Percentiles rank a stretch among this genome's conserved stretches.
phyloP scores from a whole-genome alignment of 2,797 vertebrate species.

The Loriculus beryllinus region DNA sequence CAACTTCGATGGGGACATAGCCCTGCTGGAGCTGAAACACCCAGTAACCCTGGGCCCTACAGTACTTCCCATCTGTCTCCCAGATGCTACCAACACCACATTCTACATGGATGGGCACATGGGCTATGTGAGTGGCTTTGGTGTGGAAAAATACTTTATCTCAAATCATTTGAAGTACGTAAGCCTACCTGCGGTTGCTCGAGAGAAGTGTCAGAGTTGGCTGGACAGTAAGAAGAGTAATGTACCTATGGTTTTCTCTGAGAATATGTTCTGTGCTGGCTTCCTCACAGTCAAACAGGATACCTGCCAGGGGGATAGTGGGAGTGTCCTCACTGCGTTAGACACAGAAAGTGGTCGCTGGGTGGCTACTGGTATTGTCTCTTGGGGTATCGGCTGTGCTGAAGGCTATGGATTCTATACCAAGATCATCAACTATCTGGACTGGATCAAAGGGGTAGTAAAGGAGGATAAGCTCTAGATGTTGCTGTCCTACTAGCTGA shows the following conservation, averaged over 20 bases:
- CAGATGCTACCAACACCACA: constrained; percentile 36
- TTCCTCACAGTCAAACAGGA: constrained; percentile 35
- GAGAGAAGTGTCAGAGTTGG: constrained; percentile 51
- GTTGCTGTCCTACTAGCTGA: background rate
- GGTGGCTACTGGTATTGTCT: constrained; percentile 77
- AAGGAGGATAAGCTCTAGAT: background rate
- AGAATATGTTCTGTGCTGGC: constrained; percentile 81
- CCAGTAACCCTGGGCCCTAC: constrained; percentile 70
- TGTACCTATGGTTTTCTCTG: constrained; percentile 54
- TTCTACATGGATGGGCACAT: constrained; percentile 44
- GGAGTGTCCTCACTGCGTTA: constrained; percentile 60
- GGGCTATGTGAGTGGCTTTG: constrained; percentile 80
- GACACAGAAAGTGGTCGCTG: constrained; percentile 52
- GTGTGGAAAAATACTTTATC: constrained; percentile 66
- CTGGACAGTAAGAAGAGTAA: background rate
- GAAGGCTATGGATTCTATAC: constrained; percentile 80
- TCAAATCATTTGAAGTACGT: constrained; percentile 62
- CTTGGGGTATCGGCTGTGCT: constrained; percentile 78
- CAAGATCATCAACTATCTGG: constrained; percentile 74
- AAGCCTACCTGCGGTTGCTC: constrained; percentile 53
- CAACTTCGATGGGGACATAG: constrained; percentile 75
- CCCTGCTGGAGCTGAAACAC: constrained; percentile 73
- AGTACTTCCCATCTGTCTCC: constrained; percentile 78
- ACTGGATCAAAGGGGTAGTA: constrained; percentile 75
- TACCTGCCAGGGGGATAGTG: constrained; percentile 79